These are phyloP conservation scores for Trypoxylus dichotomus DNA, from an alignment of 1,140 invertebrate genomes.

Conservation along the genomic window DNA sequence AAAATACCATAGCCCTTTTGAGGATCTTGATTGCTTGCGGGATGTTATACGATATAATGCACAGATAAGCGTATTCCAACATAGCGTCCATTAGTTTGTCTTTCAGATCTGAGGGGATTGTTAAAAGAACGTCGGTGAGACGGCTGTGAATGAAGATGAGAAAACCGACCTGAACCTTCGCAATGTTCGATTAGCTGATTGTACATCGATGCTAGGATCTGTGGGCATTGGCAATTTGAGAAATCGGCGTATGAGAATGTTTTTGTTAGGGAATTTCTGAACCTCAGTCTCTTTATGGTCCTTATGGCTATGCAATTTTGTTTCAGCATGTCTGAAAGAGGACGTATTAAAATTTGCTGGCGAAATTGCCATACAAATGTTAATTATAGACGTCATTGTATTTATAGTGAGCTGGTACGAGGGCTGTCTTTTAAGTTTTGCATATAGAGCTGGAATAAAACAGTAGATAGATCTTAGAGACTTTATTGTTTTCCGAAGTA, in stretches of 20 bases:
- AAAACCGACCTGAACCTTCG: slow-evolving; percentile 56
- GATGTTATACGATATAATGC: slow-evolving; percentile 55
- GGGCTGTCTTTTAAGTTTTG: too few species aligned
- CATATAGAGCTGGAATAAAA: too few species aligned
- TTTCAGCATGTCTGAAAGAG: not conserved
- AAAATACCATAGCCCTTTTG: slow-evolving; percentile 51
- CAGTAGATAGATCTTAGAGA: too few species aligned
- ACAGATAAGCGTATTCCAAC: slow-evolving; percentile 59
- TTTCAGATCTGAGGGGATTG: slow-evolving; percentile 43
- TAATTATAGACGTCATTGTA: too few species aligned
- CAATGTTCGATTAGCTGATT: slow-evolving; percentile 62
- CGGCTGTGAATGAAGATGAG: not conserved
- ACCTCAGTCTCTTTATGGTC: slow-evolving; percentile 35
- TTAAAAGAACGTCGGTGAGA: not conserved
- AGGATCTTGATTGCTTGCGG: slow-evolving; percentile 59
- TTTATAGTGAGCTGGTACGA: too few species aligned
- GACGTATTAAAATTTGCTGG: not conserved
- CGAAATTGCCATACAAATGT: too few species aligned
- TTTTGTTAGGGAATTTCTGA: slow-evolving; percentile 44
- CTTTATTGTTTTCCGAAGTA: too few species aligned
- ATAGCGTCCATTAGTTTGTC: slow-evolving; percentile 56
- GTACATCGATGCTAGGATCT: slow-evolving; percentile 60
- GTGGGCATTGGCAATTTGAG: slow-evolving; percentile 58
- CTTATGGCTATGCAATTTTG: not conserved
- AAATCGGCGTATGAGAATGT: slow-evolving; percentile 56